A percentile compares a stretch with the other conserved stretches of the same genome.
These are phyloP conservation scores for Rhinella marina DNA, from an alignment of 2,797 vertebrate species.

Conservation along the genomic window DNA sequence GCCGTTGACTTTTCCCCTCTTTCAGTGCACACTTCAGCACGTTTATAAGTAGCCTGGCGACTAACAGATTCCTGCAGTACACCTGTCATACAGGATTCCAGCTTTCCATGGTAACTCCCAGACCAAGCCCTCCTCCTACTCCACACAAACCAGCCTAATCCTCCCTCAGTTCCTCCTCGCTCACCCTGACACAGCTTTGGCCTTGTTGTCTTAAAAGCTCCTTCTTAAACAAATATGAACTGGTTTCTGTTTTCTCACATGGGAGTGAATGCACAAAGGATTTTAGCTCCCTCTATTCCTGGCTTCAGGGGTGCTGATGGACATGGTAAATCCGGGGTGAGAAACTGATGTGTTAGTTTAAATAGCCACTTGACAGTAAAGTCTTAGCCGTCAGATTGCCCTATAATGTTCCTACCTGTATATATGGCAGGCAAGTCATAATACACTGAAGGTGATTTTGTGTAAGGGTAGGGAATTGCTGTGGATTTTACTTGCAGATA, in stretches of 20 bases:
- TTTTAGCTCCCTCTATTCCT: constrained; percentile 63
- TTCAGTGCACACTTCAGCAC: constrained; percentile 63
- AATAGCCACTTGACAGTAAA: constrained; percentile 26
- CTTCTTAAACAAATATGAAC: constrained; percentile 73
- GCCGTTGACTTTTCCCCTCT: constrained; percentile 49
- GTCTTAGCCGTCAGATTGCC: background rate
- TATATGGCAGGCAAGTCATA: background rate
- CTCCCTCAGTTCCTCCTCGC: constrained; percentile 64
- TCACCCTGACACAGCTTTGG: constrained; percentile 68
- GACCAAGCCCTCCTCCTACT: constrained; percentile 67
- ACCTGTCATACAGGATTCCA: constrained; percentile 78
- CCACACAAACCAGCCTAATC: constrained; percentile 71
- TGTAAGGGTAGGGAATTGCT: no score
- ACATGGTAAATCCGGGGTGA: constrained; percentile 32
- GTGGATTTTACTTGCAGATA: no score
- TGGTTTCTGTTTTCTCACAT: constrained; percentile 64
- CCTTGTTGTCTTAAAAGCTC: constrained; percentile 71
- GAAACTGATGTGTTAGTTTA: constrained; percentile 29
- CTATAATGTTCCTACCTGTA: background rate
- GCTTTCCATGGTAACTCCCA: constrained; percentile 76
- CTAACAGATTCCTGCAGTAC: constrained; percentile 71
- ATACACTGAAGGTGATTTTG: background rate
- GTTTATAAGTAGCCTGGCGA: constrained; percentile 68
- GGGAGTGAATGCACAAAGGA: constrained; percentile 65
- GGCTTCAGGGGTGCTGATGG: constrained; percentile 49